phyloP scores from a whole-genome alignment of 2,888 invertebrate genomes.

The Tupiocoris notatus region DNA sequence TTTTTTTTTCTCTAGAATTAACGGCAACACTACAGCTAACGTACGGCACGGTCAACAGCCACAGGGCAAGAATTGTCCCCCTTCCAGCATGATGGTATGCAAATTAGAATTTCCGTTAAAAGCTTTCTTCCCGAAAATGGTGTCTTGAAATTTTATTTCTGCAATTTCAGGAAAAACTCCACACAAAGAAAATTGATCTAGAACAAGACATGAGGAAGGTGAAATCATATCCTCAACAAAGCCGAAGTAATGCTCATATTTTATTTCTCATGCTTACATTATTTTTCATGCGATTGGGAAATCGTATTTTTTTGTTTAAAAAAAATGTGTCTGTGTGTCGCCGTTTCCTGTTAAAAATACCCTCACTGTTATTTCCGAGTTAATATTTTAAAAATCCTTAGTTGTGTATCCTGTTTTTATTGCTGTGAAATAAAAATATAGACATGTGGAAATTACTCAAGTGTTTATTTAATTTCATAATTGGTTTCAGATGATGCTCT shows the following conservation, averaged over 20 bases:
- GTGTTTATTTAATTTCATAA: background rate
- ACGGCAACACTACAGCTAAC: constrained; percentile 36
- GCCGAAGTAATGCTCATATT: constrained; percentile 42
- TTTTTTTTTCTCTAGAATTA: constrained; percentile 41
- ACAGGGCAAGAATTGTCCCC: constrained; percentile 44
- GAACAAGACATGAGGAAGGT: constrained; percentile 42
- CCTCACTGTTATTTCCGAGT: background rate
- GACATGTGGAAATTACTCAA: no score
- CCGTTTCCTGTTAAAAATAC: no score
- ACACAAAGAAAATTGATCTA: constrained; percentile 45
- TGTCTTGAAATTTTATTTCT: background rate
- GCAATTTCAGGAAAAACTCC: constrained; percentile 43
- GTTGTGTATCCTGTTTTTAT: no score
- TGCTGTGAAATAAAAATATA: no score
- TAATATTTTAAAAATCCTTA: no score
- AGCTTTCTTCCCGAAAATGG: background rate
- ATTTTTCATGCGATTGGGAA: no score
- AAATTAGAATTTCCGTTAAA: no score
- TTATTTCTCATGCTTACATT: no score
- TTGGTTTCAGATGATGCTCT: constrained; percentile 9
- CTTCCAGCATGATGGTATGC: constrained; percentile 44
- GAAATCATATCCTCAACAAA: constrained; percentile 39
- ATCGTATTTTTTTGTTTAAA: no score
- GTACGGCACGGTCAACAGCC: constrained; percentile 25
- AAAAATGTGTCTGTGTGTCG: no score